Conservation (phyloP, 2,797 vertebrate genomes). For the Dendrocincla tyrannina region DNA sequence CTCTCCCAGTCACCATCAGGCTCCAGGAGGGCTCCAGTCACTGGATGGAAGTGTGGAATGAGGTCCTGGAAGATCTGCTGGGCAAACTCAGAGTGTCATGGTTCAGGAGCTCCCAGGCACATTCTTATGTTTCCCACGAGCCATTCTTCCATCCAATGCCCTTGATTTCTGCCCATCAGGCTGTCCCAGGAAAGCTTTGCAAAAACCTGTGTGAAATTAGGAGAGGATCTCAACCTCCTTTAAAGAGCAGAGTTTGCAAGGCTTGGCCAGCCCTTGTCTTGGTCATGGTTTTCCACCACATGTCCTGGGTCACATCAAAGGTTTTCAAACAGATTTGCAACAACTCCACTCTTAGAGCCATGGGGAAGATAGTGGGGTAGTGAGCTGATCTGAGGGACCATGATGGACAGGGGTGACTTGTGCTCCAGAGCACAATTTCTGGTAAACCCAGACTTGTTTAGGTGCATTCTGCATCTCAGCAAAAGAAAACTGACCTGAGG, state of each 20-base stretch:
- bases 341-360: neutral
- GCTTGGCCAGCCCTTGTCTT: neutral
- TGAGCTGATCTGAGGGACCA: neutral
- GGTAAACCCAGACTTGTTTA: neutral
- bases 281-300: fast-evolving
- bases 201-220: neutral
- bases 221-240: neutral
- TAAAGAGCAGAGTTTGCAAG: neutral
- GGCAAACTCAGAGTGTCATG: fast-evolving
- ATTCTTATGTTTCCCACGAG: neutral
- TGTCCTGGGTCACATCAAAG: neutral
- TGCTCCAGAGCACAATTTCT: neutral
- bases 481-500: neutral
- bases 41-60: neutral
- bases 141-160: neutral
- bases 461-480: neutral
- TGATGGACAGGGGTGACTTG: neutral
- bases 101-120: neutral
- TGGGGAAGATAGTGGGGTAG: neutral
- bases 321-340: neutral
- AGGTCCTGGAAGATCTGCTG: neutral
- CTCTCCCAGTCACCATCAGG: neutral
- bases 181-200: neutral
- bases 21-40: neutral
- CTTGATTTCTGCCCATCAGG: neutral